Base-by-base conservation (phyloP, 2,113 vertebrate genomes). In the Opisthocomus hoazin region DNA sequence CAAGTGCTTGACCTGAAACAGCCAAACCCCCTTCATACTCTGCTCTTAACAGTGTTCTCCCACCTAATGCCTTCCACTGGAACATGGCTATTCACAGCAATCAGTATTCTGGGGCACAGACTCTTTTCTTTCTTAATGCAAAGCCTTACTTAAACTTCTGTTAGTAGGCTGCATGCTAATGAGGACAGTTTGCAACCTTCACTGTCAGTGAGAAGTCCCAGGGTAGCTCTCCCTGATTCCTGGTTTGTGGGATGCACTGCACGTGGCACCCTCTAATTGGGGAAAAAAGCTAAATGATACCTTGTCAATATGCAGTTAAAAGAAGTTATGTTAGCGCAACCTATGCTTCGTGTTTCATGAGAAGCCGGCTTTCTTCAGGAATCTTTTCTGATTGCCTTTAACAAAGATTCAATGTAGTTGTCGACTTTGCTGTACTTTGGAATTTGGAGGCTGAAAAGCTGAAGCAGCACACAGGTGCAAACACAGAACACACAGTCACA, bases 81-180 rank as follows among this genome's bases (percentile, higher is more conserved):
- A 87, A 45, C 43, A 30, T 6, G 76, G 56, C 60, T 73, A 7
- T 74, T 83, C 30, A 48, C 4, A 58, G 36, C 41, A 90, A 96
- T 98, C 73, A 90, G 84, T 86, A 96, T 97, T 95, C 89, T 85
- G 46, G 63, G 29, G 10, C 60, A 89, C 36, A 65, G 60, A 7
- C 57, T 73, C 36, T 66, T 94, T 64, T 43, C 17, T 70, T 88
- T 97, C 85, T 81, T 92, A 65, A 86, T 70, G 86, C 68, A 86
- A 84, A 96, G 58, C 50, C 24, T 64, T 92, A 74, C 94, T 93
- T 81, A 75, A 50, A 43, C 82, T 89, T 89, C 74, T 79, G 91
- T 89, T 34, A 78, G 61, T 36, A 71, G 75, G 34, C 43, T 95
- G 94, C 68, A 94, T 97, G 86, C 54, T 97, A 96, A 97, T 97